Base-by-base conservation (phyloP, 2,888 invertebrate species). In the Drosophila paranaensis region DNA sequence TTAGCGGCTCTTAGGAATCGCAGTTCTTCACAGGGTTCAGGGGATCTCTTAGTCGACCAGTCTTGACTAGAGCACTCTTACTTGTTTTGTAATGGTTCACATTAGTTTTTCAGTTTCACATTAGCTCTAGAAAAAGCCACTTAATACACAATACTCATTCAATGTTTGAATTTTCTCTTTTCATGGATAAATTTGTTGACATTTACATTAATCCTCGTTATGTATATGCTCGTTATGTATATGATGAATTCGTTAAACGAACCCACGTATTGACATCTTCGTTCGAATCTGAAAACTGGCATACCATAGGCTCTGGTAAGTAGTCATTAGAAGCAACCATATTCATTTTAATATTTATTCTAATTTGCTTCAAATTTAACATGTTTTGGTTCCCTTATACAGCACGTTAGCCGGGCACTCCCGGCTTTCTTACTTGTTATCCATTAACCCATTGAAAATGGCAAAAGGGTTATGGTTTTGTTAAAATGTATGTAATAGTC, bases 231-330 rank as follows among this genome's bases (percentile, higher is more conserved):
- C 55, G 54, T 39, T 10, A n/a, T 48, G 10, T 30, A n/a, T 73
- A 46, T 65, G 66, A 67, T 61, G 66, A 70, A 70, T 60, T 55
- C 42, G 35, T 46, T 53, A 45, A 60, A n/a, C 27, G 27, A 77
- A 73, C 60, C 65, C 77, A 81, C 27, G 27, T 27, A 27, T 27
- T 27, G 27, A 27, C 27, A 27, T 69, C 75, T 68, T 60, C 55
- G 62, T 79, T 68, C 62, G 62, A 73, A 60, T 37, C 35, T n/a
- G 64, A 68, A 27, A 46, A 45, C 2, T 27, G 54, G 74, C 62
- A 64, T 63, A 35, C 70, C 43, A 60, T 86, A 90, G 90, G 90
- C 90, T 46, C 82, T 90, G 91, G 90, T 91, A 90, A 91, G 91
- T 90, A 81, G 62, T 30, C 56, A 3, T 30, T 53, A 33, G n/a